Base-by-base conservation (phyloP, 2,113 vertebrate genomes). In the Planiliza haematocheilus region DNA sequence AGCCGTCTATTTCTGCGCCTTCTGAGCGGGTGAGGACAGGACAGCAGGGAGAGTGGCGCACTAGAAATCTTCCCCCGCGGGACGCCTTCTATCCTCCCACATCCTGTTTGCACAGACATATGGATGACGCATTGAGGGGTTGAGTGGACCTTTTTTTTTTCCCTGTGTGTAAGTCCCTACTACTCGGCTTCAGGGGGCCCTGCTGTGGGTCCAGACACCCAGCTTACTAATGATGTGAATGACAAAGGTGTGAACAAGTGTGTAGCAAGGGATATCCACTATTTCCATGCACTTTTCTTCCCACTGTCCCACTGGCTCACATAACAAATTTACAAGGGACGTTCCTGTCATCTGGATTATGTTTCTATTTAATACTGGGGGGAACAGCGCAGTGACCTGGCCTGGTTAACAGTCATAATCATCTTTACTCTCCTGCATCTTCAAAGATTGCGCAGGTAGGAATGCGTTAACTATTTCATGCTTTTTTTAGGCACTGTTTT, bases 31-130 rank as follows among this genome's bases (percentile, higher is more conserved):
- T 83, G 84, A 90, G 86, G 80, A 83, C 67, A 81, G 79, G 77
- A 84, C 70, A 53, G 77, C 83, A 58, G 78, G 68, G 70, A 89
- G 85, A 86, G 76, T 46, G 81, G 65, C 36, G 68, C n/a, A 72
- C 71, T 77, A 82, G 74, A 77, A 88, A 84, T 66, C 68, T 62
- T 81, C 73, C 71, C 89, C 80, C 71, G 43, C 7, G 79, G 84
- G 88, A 86, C n/a, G 59, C 73, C 73, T 68, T 85, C 74, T 48
- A 48, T 81, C 84, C 83, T 64, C 82, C 69, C 88, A 86, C 87
- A 92, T 93, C 91, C 91, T 92, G 89, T 92, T 90, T 91, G 86
- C 83, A 74, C 84, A 82, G 84, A 91, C 83, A 56, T 88, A 91
- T 88, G 77, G 82, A 89, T 93, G 92, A 93, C 88, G 88, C 88